phyloP scores from a whole-genome alignment of 2,113 vertebrate species.

The Colinus virginianus region DNA sequence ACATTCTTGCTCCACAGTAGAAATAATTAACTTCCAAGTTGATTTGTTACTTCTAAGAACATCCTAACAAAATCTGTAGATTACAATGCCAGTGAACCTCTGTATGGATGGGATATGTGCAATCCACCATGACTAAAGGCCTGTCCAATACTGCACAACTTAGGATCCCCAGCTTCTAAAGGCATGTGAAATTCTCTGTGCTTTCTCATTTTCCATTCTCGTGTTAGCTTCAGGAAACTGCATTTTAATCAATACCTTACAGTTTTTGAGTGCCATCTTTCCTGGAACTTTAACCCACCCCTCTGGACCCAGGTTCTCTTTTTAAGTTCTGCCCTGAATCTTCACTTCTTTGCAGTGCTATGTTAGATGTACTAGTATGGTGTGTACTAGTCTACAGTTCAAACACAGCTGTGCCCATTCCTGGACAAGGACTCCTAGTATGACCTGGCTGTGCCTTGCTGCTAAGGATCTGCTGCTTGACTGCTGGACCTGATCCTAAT shows the following conservation, averaged over 20 bases:
- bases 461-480: neutral
- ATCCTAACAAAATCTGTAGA: neutral
- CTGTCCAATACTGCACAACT: neutral
- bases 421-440: neutral
- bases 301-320: neutral
- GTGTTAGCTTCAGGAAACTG: neutral
- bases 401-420: constrained; percentile 37
- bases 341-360: neutral
- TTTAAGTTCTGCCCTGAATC: neutral
- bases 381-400: neutral
- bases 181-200: neutral
- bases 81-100: neutral
- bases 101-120: neutral
- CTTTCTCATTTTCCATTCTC: neutral
- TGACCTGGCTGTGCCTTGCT: neutral
- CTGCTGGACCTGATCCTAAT: neutral
- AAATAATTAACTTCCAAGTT: neutral
- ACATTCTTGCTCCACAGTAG: neutral
- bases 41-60: neutral
- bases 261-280: neutral
- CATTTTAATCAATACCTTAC: neutral
- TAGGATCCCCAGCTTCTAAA: neutral
- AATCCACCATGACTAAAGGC: neutral
- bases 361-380: neutral
- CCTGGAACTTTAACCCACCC: neutral